Conservation (phyloP, 2,888 invertebrate species). For the Oithona nana region DNA sequence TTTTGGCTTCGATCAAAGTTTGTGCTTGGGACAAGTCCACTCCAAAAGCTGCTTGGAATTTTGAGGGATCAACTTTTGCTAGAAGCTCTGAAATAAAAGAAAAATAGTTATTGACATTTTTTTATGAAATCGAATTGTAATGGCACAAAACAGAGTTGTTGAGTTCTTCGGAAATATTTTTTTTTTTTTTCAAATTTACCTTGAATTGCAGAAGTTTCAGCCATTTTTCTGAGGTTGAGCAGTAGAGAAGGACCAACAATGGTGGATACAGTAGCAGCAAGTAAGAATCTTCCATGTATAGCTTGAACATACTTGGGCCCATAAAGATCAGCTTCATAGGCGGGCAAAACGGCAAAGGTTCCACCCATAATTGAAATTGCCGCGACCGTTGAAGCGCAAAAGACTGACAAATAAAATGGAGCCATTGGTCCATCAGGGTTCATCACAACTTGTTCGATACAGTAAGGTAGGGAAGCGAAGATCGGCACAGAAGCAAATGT, state of each 20-base stretch:
- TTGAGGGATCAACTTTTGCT: slow-evolving; percentile 13
- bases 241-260: slow-evolving; percentile 12
- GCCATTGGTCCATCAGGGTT: slow-evolving; percentile 14
- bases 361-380: slow-evolving; percentile 17
- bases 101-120: not conserved
- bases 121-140: not conserved
- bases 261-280: slow-evolving; percentile 14
- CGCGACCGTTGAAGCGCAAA: slow-evolving; percentile 16
- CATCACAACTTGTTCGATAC: slow-evolving; percentile 10
- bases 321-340: slow-evolving; percentile 17
- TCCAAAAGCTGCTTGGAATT: slow-evolving; percentile 8
- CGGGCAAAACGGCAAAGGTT: slow-evolving; percentile 15
- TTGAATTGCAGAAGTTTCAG: slow-evolving; percentile 14
- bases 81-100: slow-evolving; percentile 6
- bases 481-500: slow-evolving; percentile 16
- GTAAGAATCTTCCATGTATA: slow-evolving; percentile 16
- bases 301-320: slow-evolving; percentile 17
- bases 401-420: slow-evolving; percentile 11
- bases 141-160: not conserved
- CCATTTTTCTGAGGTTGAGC: slow-evolving; percentile 16
- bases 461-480: slow-evolving; percentile 14
- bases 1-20: slow-evolving; percentile 15
- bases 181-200: no score
- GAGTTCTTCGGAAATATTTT: not conserved
- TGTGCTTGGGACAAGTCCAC: slow-evolving; percentile 9